A percentile compares a stretch with the other conserved stretches of the same genome.
Evolutionary conservation across 2,797 vertebrate species (phyloP).

Genomic region (Coilia nasus): DNA sequence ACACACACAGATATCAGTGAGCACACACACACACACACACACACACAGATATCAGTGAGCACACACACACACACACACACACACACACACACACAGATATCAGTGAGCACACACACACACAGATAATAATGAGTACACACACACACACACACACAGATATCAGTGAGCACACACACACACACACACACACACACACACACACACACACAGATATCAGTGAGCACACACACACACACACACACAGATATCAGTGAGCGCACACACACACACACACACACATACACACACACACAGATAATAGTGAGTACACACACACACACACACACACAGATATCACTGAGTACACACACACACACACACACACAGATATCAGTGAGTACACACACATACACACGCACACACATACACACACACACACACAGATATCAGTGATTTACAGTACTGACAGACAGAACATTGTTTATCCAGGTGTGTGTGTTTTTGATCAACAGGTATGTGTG

Average conservation of each 20-base stretch:
- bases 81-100: not conserved
- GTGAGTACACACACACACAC: too few species aligned
- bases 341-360: not conserved
- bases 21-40: not conserved
- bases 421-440: too few species aligned
- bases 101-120: not conserved
- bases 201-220: not conserved
- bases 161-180: constrained; percentile 2
- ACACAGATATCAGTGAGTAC: too few species aligned
- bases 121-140: too few species aligned
- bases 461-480: too few species aligned
- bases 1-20: not conserved
- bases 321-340: too few species aligned
- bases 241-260: too few species aligned
- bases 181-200: not conserved
- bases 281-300: too few species aligned
- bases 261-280: not conserved
- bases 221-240: not conserved
- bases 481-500: too few species aligned
- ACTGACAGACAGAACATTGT: too few species aligned
- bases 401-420: too few species aligned
- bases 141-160: constrained; percentile 9
- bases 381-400: too few species aligned
- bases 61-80: not conserved
- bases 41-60: not conserved